A percentile compares a stretch with the other conserved stretches of the same genome.
These are phyloP conservation scores for Scylla paramamosain DNA, from an alignment of 1,140 invertebrate species.

Conservation along the genomic window DNA sequence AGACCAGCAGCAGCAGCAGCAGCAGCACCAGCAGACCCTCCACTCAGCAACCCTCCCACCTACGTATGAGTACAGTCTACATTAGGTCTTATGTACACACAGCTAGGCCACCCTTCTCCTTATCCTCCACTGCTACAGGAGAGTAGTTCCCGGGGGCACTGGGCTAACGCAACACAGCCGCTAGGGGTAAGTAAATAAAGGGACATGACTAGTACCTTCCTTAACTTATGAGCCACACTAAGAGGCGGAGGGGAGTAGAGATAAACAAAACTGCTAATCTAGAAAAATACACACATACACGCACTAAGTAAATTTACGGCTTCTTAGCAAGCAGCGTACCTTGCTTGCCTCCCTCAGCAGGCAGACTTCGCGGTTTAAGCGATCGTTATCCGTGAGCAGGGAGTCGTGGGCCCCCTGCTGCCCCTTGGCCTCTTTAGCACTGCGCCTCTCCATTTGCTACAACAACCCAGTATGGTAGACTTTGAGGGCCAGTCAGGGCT, in stretches of 20 bases:
- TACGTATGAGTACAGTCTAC: not conserved
- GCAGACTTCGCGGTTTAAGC: slow-evolving; percentile 58
- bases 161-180: not conserved
- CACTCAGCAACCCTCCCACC: not conserved
- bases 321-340: slow-evolving; percentile 31
- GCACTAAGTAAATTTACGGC: not conserved
- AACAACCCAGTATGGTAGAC: slow-evolving; percentile 46
- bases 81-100: slow-evolving; percentile 29
- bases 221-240: not conserved
- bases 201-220: not conserved
- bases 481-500: not conserved
- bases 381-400: slow-evolving; percentile 64
- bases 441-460: slow-evolving; percentile 63
- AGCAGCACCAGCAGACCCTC: not conserved
- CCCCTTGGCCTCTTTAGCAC: slow-evolving; percentile 58
- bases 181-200: not conserved
- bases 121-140: not conserved
- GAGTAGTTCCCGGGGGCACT: not conserved
- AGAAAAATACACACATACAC: slow-evolving; percentile 7
- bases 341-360: slow-evolving; percentile 60
- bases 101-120: slow-evolving; percentile 6
- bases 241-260: not conserved
- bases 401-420: slow-evolving; percentile 61
- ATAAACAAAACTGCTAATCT: not conserved
- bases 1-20: no score